phyloP scores from a whole-genome alignment of 1,140 invertebrate species.

The Solenopsis fugax region DNA sequence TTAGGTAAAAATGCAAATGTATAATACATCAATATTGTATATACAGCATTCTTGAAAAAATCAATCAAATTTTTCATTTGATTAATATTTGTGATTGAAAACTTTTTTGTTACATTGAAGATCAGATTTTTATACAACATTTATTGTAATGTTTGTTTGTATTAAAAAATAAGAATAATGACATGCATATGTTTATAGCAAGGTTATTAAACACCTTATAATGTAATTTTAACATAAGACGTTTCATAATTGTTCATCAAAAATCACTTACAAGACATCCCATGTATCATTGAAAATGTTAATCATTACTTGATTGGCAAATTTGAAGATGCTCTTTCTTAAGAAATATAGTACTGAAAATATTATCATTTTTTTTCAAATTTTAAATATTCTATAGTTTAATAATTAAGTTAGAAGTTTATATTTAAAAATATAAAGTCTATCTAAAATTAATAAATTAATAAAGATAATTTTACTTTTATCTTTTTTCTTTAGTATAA shows the following conservation, averaged over 20 bases:
- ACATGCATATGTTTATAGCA: slow-evolving; percentile 12
- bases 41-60: background rate
- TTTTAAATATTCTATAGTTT: slow-evolving; percentile 1
- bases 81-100: background rate
- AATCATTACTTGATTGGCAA: background rate
- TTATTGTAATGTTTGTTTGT: background rate
- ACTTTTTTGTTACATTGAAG: background rate
- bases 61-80: background rate
- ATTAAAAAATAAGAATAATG: slow-evolving; percentile 18
- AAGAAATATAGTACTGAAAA: background rate
- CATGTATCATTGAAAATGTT: slow-evolving; percentile 2
- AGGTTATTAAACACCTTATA: background rate
- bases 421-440: background rate
- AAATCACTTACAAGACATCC: background rate
- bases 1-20: background rate
- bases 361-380: background rate
- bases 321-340: background rate
- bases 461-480: background rate
- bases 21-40: too few species aligned
- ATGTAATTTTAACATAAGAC: slow-evolving; percentile 4
- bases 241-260: background rate
- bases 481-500: background rate
- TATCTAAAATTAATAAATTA: slow-evolving; percentile 11
- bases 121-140: background rate
- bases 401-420: background rate